Base-by-base conservation (phyloP, 2,797 vertebrate genomes). In the Ambastaia sidthimunki region DNA sequence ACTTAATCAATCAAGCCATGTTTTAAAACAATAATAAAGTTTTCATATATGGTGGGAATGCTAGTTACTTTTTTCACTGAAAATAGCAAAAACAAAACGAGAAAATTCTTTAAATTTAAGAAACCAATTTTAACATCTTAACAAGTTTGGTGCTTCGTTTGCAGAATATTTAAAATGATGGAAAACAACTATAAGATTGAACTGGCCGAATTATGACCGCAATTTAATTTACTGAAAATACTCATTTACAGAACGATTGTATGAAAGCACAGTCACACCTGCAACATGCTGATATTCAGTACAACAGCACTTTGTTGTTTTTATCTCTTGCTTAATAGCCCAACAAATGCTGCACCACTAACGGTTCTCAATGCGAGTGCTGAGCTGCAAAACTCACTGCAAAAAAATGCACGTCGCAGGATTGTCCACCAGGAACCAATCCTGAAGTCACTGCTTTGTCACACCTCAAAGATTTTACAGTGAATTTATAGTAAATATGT, bases 261-360 rank as follows among this genome's bases (percentile, higher is more conserved):
- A 5, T 13, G 3, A 55, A 10, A 21, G 54, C 9, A 1, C 21
- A 23, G 12, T 57, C 57, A 59, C 15, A 60, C 57, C 15, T 16
- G 57, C 12, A 60, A 60, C 21, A 10, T 12, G 23, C 57, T 60
- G 3, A 13, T 16, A 60, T 28, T 28, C 23, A 4, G 23, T 28
- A 59, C 21, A 59, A 59, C 55, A 59, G 52, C 19, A 54, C 16
- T 54, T 1, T 6, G 18, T 1, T 54, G n/a, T 59, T 13, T 15
- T 18, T 1, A 18, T 62, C 15, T 34, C 23, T 19, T 59, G 16
- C 54, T 54, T 62, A 63, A 69, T 63, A 48, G 44, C 52, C 69
- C 70, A 69, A 77, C 31, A 48, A 71, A 62, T 21, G 67, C 48
- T 52, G 34, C 74, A 70, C 44, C 28, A 47, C 68, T 59, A 44